A percentile compares a stretch with the other conserved stretches of the same genome.
Conservation (phyloP, 2,888 invertebrate species). For the Himalopsyche kuldschensis region DNA sequence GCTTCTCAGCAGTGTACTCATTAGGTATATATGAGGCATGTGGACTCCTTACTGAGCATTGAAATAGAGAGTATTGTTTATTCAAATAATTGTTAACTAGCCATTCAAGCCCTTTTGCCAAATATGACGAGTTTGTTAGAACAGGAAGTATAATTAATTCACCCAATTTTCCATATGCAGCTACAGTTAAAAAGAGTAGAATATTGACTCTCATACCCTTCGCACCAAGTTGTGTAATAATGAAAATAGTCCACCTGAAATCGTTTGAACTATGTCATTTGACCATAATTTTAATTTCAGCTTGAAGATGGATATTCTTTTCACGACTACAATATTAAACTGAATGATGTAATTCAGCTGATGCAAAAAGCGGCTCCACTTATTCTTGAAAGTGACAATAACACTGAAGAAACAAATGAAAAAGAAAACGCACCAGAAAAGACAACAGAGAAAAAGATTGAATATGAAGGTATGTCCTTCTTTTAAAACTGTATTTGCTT, state of each 20-base stretch:
- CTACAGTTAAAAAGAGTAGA: too few relatives aligned
- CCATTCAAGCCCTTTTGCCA: too few relatives aligned
- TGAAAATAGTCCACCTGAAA: not conserved
- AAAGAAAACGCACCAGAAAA: constrained; percentile 40
- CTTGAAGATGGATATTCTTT: constrained; percentile 73
- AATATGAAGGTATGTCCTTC: constrained; percentile 7
- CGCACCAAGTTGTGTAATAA: not conserved
- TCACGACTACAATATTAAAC: constrained; percentile 74
- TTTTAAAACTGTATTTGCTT: not conserved
- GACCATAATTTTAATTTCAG: constrained; percentile 49
- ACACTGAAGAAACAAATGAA: constrained; percentile 34
- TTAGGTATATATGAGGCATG: too few relatives aligned
- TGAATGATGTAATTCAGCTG: constrained; percentile 76
- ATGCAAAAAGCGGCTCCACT: constrained; percentile 51
- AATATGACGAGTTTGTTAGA: too few relatives aligned
- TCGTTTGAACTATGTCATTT: not conserved
- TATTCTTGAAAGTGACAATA: constrained; percentile 20
- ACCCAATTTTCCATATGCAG: too few relatives aligned
- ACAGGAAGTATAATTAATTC: too few relatives aligned
- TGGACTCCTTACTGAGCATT: too few relatives aligned
- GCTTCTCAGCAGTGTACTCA: too few relatives aligned
- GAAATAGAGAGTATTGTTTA: too few relatives aligned
- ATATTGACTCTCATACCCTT: not conserved
- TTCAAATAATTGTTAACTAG: too few relatives aligned
- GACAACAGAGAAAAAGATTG: constrained; percentile 42